A percentile compares a stretch with the other conserved stretches of the same genome.
phyloP scores from a whole-genome alignment of 1,140 invertebrate species.

The Aphelenchoides besseyi region DNA sequence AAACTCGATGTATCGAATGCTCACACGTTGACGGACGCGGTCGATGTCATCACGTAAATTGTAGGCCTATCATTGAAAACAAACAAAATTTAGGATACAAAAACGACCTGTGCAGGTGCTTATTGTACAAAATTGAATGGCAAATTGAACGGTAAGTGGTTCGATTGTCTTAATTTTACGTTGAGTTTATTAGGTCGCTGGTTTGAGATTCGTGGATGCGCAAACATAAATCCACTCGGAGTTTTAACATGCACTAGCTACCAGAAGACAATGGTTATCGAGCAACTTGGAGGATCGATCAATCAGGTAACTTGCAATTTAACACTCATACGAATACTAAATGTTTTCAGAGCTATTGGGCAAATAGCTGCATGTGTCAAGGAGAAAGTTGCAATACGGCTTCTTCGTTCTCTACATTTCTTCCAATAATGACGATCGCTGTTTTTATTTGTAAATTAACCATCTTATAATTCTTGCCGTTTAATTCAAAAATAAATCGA shows the following conservation, averaged over 20 bases:
- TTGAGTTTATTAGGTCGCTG: slow-evolving; percentile 4
- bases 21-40: not conserved
- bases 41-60: slow-evolving; percentile 13
- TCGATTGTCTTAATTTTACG: not conserved
- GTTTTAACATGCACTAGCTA: not conserved
- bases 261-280: not conserved
- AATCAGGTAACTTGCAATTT: slow-evolving; percentile 17
- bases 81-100: no score
- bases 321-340: not conserved
- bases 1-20: not conserved
- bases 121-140: slow-evolving; percentile 3
- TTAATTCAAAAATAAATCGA: not conserved
- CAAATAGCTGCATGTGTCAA: not conserved
- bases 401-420: not conserved
- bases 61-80: no score
- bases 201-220: slow-evolving; percentile 8
- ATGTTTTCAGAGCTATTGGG: slow-evolving; percentile 4
- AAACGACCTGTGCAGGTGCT: not conserved
- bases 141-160: slow-evolving; percentile 1
- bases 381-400: not conserved
- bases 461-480: not conserved
- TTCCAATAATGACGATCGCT: no score
- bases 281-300: not conserved
- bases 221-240: not conserved
- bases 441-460: not conserved